A percentile compares a stretch with the other conserved stretches of the same genome.
Evolutionary conservation across 2,113 vertebrate genomes (phyloP).

Genomic region (Cyphomyrus plagiostoma): DNA sequence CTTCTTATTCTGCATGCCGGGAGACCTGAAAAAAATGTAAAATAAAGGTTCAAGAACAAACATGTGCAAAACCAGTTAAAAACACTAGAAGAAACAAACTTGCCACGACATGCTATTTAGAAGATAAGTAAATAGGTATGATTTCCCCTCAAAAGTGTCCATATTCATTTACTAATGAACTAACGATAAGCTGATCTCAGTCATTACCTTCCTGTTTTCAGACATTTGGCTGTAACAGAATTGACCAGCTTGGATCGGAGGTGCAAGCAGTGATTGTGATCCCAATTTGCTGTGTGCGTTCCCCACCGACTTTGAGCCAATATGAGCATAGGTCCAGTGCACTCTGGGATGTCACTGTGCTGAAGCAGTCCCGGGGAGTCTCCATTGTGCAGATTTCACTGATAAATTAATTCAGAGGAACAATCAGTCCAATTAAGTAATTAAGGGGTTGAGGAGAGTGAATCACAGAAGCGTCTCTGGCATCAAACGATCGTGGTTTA

Average conservation of each 20-base stretch:
- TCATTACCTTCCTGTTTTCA: not conserved
- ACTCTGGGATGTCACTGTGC: not conserved
- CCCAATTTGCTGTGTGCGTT: not conserved
- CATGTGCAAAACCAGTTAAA: not conserved
- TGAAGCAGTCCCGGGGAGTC: not conserved
- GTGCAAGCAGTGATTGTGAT: not conserved
- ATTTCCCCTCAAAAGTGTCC: not conserved
- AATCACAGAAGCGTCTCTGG: not conserved
- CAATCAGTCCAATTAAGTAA: slow-evolving; percentile 13
- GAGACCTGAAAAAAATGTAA: not conserved
- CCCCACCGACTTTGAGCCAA: not conserved
- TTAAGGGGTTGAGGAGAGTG: not conserved
- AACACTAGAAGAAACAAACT: not conserved
- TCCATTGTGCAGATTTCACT: not conserved
- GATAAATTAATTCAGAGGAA: slow-evolving; percentile 7
- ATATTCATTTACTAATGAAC: not conserved
- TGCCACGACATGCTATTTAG: not conserved
- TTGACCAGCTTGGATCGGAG: not conserved
- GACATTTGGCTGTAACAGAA: not conserved
- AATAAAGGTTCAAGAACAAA: not conserved
- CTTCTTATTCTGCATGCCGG: not conserved
- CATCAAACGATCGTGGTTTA: not conserved
- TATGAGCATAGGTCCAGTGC: not conserved
- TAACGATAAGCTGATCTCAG: not conserved
- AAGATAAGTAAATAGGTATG: not conserved